Evolutionary conservation across 2,113 vertebrate species (phyloP).

Genomic region (Eira barbara): DNA sequence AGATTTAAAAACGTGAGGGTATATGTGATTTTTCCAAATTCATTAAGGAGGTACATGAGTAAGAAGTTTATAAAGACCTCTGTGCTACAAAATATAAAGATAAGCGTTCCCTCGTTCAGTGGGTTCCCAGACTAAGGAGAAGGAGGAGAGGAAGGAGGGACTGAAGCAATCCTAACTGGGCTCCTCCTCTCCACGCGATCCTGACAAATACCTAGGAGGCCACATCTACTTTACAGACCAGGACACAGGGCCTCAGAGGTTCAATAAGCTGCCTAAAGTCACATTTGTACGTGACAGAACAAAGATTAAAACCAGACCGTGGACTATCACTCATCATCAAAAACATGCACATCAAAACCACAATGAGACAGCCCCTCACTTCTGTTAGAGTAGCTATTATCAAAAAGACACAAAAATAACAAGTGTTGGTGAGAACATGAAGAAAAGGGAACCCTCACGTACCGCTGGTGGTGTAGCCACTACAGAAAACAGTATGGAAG

Average conservation of each 20-base stretch:
- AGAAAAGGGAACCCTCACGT: background rate
- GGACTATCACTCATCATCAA: background rate
- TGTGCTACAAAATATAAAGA: background rate
- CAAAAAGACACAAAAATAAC: background rate
- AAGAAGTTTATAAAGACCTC: background rate
- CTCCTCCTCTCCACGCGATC: fast-evolving
- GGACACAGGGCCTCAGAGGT: background rate
- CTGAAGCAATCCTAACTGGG: background rate
- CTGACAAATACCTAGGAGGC: background rate
- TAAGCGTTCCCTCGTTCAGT: background rate
- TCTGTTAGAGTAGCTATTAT: background rate
- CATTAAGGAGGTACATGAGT: background rate
- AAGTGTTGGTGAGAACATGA: background rate
- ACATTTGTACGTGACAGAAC: background rate
- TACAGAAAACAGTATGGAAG: background rate
- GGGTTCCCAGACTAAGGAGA: background rate
- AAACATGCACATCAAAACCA: background rate
- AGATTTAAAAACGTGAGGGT: background rate
- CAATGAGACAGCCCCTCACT: background rate
- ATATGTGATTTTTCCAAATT: background rate
- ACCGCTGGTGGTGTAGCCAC: background rate
- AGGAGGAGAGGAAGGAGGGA: fast-evolving
- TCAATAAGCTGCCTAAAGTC: background rate
- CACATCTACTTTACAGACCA: background rate
- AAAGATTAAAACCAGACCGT: background rate